Base-by-base conservation (phyloP, 2,797 vertebrate species). In the Gobio occitaniae region DNA sequence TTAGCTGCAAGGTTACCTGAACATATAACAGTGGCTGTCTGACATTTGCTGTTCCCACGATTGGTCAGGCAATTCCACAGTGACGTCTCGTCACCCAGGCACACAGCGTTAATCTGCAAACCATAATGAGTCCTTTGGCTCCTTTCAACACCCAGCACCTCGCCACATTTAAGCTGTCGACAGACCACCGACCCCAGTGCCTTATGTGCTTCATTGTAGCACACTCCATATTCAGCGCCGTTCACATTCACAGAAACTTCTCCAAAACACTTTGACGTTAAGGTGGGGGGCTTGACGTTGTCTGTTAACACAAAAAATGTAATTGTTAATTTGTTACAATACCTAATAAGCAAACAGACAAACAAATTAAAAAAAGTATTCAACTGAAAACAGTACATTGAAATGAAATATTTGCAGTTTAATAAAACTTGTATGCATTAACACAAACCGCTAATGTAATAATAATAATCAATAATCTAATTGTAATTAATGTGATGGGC, bases 11-110 rank as follows among this genome's bases (percentile, higher is more conserved):
- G 19, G 11, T 89, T 85, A 95, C 94, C 88, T 91, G 81, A 0
- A 88, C 94, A 95, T 41, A 82, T 2, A 0, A 95, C 87, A 0
- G 13, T 69, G 32, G 87, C 82, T 0, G 0, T 0, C 0, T 0
- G 0, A 0, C 38, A 1, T 0, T 0, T 0, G 0, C 7, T 0
- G 0, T 0, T 0, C 0, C 41, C 2, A n/a, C 1, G 72, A 50
- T 78, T 68, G 52, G 84, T 78, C 2, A 2, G 21, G 21, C 95
- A 95, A 78, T 94, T 88, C 93, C 94, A 94, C 76, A 95, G 81
- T 0, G 92, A 93, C 0, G 41, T 11, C 80, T 95, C 94, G 0
- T 0, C 3, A 29, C 92, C 93, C 0, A 3, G 17, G 70, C 94
- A 95, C 0, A 41, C 1, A 66, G 93, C 83, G 0, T 69, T 0